Evolutionary conservation across 2,113 vertebrate species (phyloP).

Genomic region (Ceyx margarethae): DNA sequence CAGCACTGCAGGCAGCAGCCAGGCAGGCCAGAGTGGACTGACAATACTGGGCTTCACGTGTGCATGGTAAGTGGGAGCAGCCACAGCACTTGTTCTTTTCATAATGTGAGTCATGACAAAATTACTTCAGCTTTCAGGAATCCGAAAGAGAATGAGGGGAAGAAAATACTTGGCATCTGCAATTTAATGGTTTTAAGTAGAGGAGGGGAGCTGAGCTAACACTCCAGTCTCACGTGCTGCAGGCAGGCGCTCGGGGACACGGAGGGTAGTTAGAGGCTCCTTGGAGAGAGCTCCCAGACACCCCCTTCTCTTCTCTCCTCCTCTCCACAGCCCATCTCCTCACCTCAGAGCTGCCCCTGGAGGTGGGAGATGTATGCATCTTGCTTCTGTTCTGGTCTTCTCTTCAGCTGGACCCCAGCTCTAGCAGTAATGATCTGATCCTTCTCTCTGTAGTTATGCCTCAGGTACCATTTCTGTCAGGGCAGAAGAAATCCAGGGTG

Average conservation of each 20-base stretch:
- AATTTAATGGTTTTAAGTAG: constrained; percentile 80
- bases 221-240: constrained; percentile 61
- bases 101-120: constrained; percentile 79
- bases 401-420: neutral
- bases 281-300: constrained; percentile 40
- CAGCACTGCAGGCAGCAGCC: constrained; percentile 52
- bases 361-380: constrained; percentile 11
- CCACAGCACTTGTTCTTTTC: constrained; percentile 77
- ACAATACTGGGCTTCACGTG: constrained; percentile 66
- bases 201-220: constrained; percentile 71
- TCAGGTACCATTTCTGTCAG: neutral
- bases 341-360: constrained; percentile 18
- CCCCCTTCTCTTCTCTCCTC: constrained; percentile 23
- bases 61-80: constrained; percentile 70
- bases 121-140: constrained; percentile 77
- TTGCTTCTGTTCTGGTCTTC: constrained; percentile 4
- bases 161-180: constrained; percentile 69
- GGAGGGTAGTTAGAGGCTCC: constrained; percentile 36
- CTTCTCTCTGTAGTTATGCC: neutral
- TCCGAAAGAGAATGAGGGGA: constrained; percentile 64
- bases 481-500: neutral
- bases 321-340: constrained; percentile 45
- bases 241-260: constrained; percentile 58
- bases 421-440: neutral
- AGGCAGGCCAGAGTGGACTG: constrained; percentile 55